Evolutionary conservation across 2,888 invertebrate species (phyloP), one percentile per base, ranked within the genome.

Genomic region (Auanema sp.): DNA sequence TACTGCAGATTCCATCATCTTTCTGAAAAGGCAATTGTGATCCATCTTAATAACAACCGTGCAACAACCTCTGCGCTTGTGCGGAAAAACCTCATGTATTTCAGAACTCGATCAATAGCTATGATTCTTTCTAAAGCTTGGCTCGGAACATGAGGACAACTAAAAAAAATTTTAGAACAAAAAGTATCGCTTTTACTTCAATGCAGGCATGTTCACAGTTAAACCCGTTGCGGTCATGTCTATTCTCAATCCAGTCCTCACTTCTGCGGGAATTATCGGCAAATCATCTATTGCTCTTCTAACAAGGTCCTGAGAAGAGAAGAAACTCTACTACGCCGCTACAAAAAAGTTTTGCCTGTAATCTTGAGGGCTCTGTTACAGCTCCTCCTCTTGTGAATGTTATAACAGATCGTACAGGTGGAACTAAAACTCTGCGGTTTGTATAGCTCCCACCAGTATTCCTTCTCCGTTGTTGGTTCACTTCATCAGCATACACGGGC

Each of bases 101-200:
- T 18, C 11, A 50, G 8, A 23, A 33, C 24, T 6, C 25, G 21
- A n/a, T 62, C 56, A 14, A 57, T 41, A 14, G 43, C 12, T 14
- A 57, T 55, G 8, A 44, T 25, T 40, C 62, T 25, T 49, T 62
- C 62, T 40, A 62, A 14, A 10, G 62, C 49, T 10, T 56, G 62
- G 40, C 49, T 42, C 25, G 62, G 56, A 11, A 62, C 25, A 14
- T 50, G n/a, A 18, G 62, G 62, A 25, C 41, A 33, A 6, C 62
- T 62, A 21, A 41, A 62, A 47, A 43, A 24, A 6, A 10, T 21
- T 47, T 10, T 16, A 3, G 47, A 16, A 16, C 16, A 33, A 25
- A n/a, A 44, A 44, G 43, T 44, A 44, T 16, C 12, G 10, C 43
- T 12, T 44, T 23, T 50, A 62, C 62, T 12, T n/a, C 16, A 57